Evolutionary conservation across 2,797 vertebrate species (phyloP).

Genomic region (Oreortyx pictus): DNA sequence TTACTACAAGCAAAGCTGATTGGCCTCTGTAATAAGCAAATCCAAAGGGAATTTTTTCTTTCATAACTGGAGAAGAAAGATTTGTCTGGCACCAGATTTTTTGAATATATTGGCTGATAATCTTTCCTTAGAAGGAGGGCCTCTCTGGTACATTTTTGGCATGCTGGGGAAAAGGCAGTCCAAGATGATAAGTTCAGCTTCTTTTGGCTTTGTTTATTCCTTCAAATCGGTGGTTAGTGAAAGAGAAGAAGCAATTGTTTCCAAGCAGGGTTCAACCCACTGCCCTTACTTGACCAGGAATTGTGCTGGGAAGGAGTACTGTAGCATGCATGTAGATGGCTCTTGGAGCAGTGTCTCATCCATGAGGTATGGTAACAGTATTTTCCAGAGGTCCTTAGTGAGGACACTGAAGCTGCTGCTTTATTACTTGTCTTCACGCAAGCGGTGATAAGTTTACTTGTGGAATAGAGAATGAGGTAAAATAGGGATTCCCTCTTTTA

Average conservation of each 20-base stretch:
- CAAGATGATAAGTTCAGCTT: not conserved
- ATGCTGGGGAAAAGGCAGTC: not conserved
- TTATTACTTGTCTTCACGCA: not conserved
- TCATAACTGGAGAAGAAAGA: not conserved
- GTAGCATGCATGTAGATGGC: fast-evolving
- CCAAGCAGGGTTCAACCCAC: not conserved
- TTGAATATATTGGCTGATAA: not conserved
- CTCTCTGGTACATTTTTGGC: not conserved
- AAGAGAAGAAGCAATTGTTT: not conserved
- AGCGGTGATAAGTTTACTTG: not conserved
- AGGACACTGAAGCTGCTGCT: not conserved
- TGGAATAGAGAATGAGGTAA: not conserved
- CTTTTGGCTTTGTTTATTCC: not conserved
- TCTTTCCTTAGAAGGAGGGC: not conserved
- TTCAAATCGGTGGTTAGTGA: not conserved
- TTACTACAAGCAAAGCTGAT: not conserved
- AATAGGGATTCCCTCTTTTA: not conserved
- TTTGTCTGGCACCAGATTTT: not conserved
- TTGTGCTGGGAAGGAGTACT: not conserved
- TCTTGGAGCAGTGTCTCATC: not conserved
- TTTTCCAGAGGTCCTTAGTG: not conserved
- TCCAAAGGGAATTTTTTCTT: not conserved
- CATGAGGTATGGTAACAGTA: not conserved
- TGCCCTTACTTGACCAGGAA: not conserved
- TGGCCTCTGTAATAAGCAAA: not conserved